phyloP scores from a whole-genome alignment of 2,888 invertebrate species.

The Nebria salina region DNA sequence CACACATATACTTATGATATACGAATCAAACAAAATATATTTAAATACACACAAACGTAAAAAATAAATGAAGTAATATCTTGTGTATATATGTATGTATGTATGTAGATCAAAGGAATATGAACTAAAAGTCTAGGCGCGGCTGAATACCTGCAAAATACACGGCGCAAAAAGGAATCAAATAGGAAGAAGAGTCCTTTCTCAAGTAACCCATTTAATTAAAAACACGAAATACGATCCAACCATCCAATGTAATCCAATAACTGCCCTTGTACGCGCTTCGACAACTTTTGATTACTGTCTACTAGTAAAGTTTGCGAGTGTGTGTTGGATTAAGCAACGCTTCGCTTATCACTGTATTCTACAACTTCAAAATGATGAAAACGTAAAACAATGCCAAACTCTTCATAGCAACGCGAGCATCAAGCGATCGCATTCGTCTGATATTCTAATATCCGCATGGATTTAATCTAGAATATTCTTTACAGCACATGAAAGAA shows the following conservation, averaged over 20 bases:
- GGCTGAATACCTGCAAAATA: background rate
- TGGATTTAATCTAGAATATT: too few species aligned
- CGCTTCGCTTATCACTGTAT: slow-evolving; percentile 8
- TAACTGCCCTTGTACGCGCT: slow-evolving; percentile 28
- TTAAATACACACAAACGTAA: background rate
- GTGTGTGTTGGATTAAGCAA: slow-evolving; percentile 22
- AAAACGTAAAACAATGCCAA: slow-evolving; percentile 1
- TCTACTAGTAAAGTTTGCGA: slow-evolving; percentile 27
- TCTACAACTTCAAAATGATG: background rate
- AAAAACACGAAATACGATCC: slow-evolving; percentile 41
- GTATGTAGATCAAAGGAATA: background rate
- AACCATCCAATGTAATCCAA: slow-evolving; percentile 29
- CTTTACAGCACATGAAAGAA: background rate
- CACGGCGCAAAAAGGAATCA: slow-evolving; percentile 5
- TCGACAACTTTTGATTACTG: slow-evolving; percentile 41
- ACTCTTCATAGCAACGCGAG: background rate
- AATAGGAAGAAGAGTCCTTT: slow-evolving; percentile 12
- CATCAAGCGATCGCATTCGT: background rate
- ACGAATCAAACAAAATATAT: background rate
- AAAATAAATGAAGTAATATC: background rate
- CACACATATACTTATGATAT: background rate
- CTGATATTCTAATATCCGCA: background rate
- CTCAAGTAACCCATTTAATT: slow-evolving; percentile 37
- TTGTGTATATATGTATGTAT: background rate
- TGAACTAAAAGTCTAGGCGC: background rate